phyloP scores from a whole-genome alignment of 1,140 invertebrate species.

The Drosophila repleta region DNA sequence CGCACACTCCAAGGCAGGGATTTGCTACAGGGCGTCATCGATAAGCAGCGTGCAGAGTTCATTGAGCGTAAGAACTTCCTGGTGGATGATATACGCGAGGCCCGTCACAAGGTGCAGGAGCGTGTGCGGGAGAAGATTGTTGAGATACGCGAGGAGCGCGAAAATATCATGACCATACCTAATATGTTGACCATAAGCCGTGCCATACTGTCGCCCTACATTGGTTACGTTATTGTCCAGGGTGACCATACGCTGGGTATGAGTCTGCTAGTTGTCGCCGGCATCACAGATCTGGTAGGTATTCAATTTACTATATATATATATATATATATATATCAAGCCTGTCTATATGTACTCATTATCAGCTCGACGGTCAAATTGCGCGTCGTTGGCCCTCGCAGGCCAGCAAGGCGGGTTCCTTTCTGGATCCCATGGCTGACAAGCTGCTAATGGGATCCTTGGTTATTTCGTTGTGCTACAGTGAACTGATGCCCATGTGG shows the following conservation, averaged over 20 bases:
- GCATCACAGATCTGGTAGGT: conserved; percentile 93
- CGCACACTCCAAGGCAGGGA: conserved; percentile 84
- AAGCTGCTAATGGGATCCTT: conserved; percentile 96
- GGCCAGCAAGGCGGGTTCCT: conserved; percentile 95
- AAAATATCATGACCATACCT: conserved; percentile 97
- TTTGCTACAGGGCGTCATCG: conserved; percentile 85
- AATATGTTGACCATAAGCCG: conserved; percentile 94
- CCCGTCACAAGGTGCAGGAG: conserved; percentile 86
- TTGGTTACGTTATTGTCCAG: conserved; percentile 92
- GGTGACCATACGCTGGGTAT: conserved; percentile 90
- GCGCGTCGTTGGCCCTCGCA: conserved; percentile 96
- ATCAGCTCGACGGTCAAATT: conserved; percentile 97
- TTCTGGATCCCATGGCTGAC: conserved; percentile 99
- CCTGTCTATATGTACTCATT: neutral
- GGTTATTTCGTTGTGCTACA: conserved; percentile 93
- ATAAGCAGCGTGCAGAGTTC: conserved; percentile 86
- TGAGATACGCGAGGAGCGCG: conserved; percentile 88
- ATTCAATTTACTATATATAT: neutral
- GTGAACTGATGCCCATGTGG: conserved; percentile 92
- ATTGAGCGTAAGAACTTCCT: conserved; percentile 87
- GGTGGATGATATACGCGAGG: conserved; percentile 88
- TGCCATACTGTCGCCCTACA: conserved; percentile 92
- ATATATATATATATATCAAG: neutral
- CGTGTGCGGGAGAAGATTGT: conserved; percentile 87
- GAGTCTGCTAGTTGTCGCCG: conserved; percentile 90